phyloP scores from a whole-genome alignment of 2,888 invertebrate species.

The Sarcophaga rosellei region DNA sequence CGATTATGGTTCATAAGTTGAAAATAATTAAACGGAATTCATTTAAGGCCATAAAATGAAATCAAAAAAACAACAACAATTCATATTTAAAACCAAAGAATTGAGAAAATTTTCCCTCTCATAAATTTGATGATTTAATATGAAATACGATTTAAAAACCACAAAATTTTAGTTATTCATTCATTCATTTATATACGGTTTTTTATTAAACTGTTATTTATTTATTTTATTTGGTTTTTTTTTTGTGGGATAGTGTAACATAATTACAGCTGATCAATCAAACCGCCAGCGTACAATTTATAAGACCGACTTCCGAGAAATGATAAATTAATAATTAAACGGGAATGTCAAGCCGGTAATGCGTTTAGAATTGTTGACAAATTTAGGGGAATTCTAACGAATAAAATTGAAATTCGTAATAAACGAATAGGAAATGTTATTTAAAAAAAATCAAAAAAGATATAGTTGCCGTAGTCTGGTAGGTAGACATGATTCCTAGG shows the following conservation, averaged over 20 bases:
- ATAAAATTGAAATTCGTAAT: neutral
- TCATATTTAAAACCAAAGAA: slow-evolving; percentile 11
- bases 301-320: neutral
- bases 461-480: no score
- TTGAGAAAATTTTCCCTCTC: slow-evolving; percentile 4
- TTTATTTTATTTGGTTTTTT: neutral
- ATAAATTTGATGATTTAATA: slow-evolving; percentile 52
- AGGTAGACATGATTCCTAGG: no score
- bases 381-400: neutral
- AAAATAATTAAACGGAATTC: slow-evolving; percentile 39
- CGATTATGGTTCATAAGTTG: slow-evolving; percentile 59
- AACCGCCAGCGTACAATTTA: neutral
- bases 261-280: slow-evolving; percentile 30
- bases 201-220: neutral
- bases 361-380: neutral
- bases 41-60: slow-evolving; percentile 42
- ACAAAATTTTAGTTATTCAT: slow-evolving; percentile 13
- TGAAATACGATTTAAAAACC: slow-evolving; percentile 22
- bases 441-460: neutral
- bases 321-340: neutral
- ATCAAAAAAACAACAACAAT: neutral
- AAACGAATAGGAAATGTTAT: neutral
- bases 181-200: neutral
- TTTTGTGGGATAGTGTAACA: neutral
- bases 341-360: neutral